phyloP scores from a whole-genome alignment of 2,888 invertebrate species.

The Nasonovia ribisnigri region DNA sequence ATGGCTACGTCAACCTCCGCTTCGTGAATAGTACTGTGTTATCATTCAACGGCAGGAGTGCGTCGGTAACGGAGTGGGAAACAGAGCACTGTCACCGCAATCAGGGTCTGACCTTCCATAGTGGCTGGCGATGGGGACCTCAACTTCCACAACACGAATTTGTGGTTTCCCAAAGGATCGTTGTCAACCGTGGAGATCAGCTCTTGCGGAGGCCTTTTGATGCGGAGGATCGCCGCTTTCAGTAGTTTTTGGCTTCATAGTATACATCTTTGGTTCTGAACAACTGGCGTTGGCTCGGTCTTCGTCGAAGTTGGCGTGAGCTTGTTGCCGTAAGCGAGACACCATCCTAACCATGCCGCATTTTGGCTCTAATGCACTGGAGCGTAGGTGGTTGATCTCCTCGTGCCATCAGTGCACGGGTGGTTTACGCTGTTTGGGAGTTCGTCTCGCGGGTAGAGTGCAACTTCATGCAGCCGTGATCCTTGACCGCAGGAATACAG shows the following conservation, averaged over 20 bases:
- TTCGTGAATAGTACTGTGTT: too few species aligned
- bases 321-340: too few species aligned
- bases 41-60: too few species aligned
- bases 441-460: too few species aligned
- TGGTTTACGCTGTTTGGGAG: too few species aligned
- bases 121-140: not conserved
- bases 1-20: too few species aligned
- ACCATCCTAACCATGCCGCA: too few species aligned
- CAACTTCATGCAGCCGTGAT: too few species aligned
- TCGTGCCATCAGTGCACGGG: not conserved
- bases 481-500: too few species aligned
- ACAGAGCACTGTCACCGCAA: not conserved
- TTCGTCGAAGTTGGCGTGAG: not conserved
- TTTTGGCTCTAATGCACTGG: too few species aligned
- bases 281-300: too few species aligned
- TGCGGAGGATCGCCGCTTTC: not conserved
- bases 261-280: not conserved
- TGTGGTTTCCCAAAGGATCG: not conserved
- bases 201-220: not conserved
- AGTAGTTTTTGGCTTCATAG: not conserved
- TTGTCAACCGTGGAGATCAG: not conserved
- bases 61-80: not conserved
- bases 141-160: not conserved
- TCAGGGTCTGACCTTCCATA: not conserved
- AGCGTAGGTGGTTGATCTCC: not conserved